These are phyloP conservation scores for Heloderma charlesbogerti DNA, from an alignment of 2,113 vertebrate species.

Conservation along the genomic window DNA sequence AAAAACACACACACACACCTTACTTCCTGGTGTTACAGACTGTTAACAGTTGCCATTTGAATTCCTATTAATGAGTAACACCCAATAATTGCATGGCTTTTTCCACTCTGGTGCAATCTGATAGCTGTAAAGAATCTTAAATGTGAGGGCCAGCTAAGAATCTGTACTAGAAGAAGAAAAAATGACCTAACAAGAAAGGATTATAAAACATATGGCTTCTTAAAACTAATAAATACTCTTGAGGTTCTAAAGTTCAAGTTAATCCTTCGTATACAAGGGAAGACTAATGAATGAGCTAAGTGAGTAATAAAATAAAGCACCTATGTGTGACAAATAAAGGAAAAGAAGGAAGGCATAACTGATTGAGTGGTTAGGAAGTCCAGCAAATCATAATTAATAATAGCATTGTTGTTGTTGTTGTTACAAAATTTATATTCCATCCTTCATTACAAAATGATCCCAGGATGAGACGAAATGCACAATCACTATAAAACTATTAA, in stretches of 20 bases:
- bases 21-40: conserved; percentile 50
- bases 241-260: conserved; percentile 56
- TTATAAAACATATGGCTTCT: conserved; percentile 67
- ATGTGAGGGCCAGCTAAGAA: conserved; percentile 53
- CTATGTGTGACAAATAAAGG: neutral
- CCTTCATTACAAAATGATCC: too few species aligned
- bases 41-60: conserved; percentile 65
- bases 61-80: conserved; percentile 67
- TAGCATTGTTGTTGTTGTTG: neutral
- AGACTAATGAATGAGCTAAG: conserved; percentile 35
- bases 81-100: conserved; percentile 67
- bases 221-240: conserved; percentile 43
- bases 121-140: conserved; percentile 57
- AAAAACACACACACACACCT: conserved; percentile 35
- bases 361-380: neutral
- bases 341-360: neutral
- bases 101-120: conserved; percentile 53
- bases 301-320: neutral
- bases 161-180: conserved; percentile 48
- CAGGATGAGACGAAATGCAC: too few species aligned
- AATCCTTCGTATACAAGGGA: conserved; percentile 46
- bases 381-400: neutral
- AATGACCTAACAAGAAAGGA: conserved; percentile 47
- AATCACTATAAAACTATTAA: too few species aligned
- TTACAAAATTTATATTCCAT: too few species aligned